phyloP scores from a whole-genome alignment of 2,888 invertebrate genomes.

The Dasysyrphus albostriatus region DNA sequence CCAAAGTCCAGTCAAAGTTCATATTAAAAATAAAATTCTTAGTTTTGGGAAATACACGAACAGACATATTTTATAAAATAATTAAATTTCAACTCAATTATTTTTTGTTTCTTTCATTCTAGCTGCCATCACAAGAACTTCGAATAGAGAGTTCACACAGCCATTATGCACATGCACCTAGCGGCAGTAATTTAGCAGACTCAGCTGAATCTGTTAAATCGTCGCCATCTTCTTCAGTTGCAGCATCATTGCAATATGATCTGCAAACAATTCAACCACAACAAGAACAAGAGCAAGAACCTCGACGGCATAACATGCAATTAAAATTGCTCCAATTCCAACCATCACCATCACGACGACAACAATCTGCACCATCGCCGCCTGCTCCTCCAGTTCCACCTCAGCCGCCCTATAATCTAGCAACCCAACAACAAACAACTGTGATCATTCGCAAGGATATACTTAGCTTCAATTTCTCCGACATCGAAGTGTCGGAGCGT shows the following conservation, averaged over 20 bases:
- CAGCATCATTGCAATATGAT: slow-evolving; percentile 47
- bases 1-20: too few species aligned
- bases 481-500: slow-evolving; percentile 82
- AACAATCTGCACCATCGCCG: slow-evolving; percentile 58
- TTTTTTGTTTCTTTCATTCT: slow-evolving; percentile 27
- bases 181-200: not conserved
- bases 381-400: slow-evolving; percentile 29
- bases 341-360: slow-evolving; percentile 54
- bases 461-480: slow-evolving; percentile 83
- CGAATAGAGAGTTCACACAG: slow-evolving; percentile 42
- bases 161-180: slow-evolving; percentile 34
- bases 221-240: slow-evolving; percentile 34
- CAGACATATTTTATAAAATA: too few species aligned
- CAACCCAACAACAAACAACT: slow-evolving; percentile 79
- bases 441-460: slow-evolving; percentile 84
- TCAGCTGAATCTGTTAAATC: slow-evolving; percentile 36
- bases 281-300: slow-evolving; percentile 27
- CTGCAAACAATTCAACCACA: slow-evolving; percentile 47
- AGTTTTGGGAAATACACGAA: too few species aligned
- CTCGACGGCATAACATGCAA: slow-evolving; percentile 59
- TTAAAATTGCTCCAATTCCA: slow-evolving; percentile 69
- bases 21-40: too few species aligned
- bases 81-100: not conserved
- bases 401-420: slow-evolving; percentile 74
- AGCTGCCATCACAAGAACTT: slow-evolving; percentile 61